phyloP scores from a whole-genome alignment of 2,113 vertebrate genomes.

The Spermophilus dauricus region DNA sequence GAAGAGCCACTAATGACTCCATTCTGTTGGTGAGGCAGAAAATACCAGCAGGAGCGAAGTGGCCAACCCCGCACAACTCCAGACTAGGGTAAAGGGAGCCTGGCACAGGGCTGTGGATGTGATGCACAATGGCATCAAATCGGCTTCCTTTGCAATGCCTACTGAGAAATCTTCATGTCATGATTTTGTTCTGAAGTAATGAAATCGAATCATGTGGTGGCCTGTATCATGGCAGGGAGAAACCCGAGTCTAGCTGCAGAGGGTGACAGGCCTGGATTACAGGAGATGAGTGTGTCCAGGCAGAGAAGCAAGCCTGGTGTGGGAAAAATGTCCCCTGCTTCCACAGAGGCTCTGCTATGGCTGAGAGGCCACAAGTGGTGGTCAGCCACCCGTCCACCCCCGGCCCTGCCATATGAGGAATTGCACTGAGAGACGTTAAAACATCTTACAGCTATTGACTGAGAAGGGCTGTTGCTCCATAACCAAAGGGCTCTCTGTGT shows the following conservation, averaged over 20 bases:
- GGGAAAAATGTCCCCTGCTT: conserved; percentile 95
- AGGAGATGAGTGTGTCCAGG: conserved; percentile 93
- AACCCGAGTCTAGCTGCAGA: conserved; percentile 92
- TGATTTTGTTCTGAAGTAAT: conserved; percentile 96
- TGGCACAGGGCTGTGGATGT: conserved; percentile 92
- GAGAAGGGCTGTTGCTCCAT: not conserved
- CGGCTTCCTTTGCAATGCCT: conserved; percentile 93
- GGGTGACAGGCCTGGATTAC: conserved; percentile 90
- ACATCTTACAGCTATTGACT: not conserved
- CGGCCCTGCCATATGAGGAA: conserved; percentile 93
- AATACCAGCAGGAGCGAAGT: conserved; percentile 84
- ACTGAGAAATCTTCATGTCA: conserved; percentile 92
- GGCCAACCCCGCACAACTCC: conserved; percentile 68
- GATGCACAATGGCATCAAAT: conserved; percentile 94
- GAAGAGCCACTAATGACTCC: conserved; percentile 71
- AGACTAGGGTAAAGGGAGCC: conserved; percentile 79
- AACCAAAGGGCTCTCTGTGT: too few species aligned
- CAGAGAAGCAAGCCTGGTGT: conserved; percentile 93
- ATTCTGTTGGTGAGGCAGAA: conserved; percentile 72
- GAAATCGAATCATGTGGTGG: conserved; percentile 92
- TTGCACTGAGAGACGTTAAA: conserved; percentile 87
- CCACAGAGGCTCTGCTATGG: conserved; percentile 91
- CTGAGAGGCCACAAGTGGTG: conserved; percentile 93
- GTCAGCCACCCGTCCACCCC: conserved; percentile 92
- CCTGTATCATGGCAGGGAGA: conserved; percentile 94